phyloP scores from a whole-genome alignment of 2,888 invertebrate genomes.

The Nephrotoma guestfalica region DNA sequence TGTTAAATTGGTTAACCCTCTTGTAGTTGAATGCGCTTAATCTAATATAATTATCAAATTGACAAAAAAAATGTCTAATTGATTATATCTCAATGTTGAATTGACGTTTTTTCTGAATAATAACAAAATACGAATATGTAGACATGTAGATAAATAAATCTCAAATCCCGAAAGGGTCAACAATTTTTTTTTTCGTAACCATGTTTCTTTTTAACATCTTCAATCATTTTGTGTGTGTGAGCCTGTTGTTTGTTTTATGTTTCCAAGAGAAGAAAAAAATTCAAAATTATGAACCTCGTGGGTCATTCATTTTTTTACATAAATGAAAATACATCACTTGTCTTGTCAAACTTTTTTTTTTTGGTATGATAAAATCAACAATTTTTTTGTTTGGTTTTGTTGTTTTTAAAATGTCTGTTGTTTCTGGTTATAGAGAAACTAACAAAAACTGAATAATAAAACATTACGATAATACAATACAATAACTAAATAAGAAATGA shows the following conservation, averaged over 20 bases:
- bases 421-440: not conserved
- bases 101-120: not conserved
- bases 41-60: not conserved
- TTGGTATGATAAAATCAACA: not conserved
- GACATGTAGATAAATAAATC: not conserved
- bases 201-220: not conserved
- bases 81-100: not conserved
- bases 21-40: not conserved
- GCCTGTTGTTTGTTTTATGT: not conserved
- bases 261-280: not conserved
- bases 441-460: not conserved
- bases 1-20: not conserved
- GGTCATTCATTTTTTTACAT: not conserved
- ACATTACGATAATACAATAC: not conserved
- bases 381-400: not conserved
- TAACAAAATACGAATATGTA: not conserved
- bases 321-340: conserved; percentile 6
- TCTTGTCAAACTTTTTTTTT: conserved; percentile 1
- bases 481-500: not conserved
- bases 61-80: not conserved
- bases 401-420: not conserved
- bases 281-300: not conserved
- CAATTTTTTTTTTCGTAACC: not conserved
- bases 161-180: not conserved
- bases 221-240: not conserved